Evolutionary conservation across 1,140 invertebrate genomes (phyloP), one percentile per base, ranked within the genome.

Genomic region (Sitodiplosis mosellana): DNA sequence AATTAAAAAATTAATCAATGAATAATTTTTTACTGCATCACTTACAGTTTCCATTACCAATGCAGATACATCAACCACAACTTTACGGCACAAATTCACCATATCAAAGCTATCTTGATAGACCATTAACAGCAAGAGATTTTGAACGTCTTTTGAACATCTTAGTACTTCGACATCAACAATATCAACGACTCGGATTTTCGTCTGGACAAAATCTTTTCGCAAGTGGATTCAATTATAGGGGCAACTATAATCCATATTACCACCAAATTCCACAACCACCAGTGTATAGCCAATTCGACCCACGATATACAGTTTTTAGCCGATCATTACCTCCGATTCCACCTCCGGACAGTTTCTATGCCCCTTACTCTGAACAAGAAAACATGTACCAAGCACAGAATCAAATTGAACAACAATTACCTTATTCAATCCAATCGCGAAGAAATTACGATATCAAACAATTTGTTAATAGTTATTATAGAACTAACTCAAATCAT

Each of bases 91-190:
- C 44, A 10, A 44, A 48, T 14, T 47, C 59, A 51, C 33, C 63
- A 67, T 42, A 43, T 48, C 22, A 59, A 63, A 56, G 52, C 34
- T 48, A 48, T 48, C 33, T 27, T 46, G 49, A 52, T 20, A 15
- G 59, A 38, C 57, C 57, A 2, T 68, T 69, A 51, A 57, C 64
- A 46, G 59, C 67, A 2, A 68, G 66, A 59, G 73, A 76, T 55
- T 67, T 76, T 40, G 71, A 72, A 56, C 63, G 66, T 41, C 60
- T 76, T 37, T 60, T 76, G 6, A 70, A 76, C 27, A 68, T 71
- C 56, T 56, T 76, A 45, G 69, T 74, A 40, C 42, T 69, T n/a
- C 54, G 72, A 41, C 72, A 74, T 56, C 71, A 65, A 51, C 60
- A 66, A 22, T 52, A 73, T 51, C 72, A 74, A 60, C 56, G 60